Conservation (phyloP, 2,797 vertebrate species). For the Psittacula derbiana region DNA sequence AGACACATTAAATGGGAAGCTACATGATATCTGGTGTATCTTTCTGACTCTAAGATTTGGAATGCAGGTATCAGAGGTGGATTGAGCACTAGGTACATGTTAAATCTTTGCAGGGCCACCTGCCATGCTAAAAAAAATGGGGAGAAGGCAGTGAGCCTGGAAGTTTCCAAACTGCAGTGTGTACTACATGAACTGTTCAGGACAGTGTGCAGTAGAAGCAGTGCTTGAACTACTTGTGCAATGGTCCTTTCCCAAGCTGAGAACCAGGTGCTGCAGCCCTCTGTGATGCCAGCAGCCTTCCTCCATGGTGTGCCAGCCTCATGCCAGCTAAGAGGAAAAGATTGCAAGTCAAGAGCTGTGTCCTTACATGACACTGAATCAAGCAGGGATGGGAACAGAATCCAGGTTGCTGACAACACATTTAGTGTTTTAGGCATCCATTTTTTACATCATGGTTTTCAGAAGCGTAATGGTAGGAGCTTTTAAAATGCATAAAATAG, state of each 20-base stretch:
- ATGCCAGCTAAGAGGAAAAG: background rate
- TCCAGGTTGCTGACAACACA: background rate
- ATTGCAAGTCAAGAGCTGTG: background rate
- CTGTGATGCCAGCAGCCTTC: rapidly evolving
- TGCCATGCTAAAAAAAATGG: background rate
- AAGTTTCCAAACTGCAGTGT: background rate
- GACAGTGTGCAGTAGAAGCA: background rate
- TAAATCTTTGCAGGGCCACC: background rate
- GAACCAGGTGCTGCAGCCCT: conserved; percentile 5
- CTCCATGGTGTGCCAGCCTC: background rate
- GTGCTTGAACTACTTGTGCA: background rate
- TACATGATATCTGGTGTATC: background rate
- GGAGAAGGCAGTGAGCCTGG: background rate
- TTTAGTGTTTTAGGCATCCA: background rate
- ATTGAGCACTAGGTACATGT: background rate
- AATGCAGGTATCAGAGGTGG: background rate
- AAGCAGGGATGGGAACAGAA: background rate
- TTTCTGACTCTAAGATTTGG: background rate
- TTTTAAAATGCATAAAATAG: background rate
- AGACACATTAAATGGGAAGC: background rate
- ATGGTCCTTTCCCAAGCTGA: background rate
- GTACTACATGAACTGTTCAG: background rate
- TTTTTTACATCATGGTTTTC: background rate
- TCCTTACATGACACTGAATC: background rate
- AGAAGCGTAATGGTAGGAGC: background rate